Base-by-base conservation (phyloP, 1,140 invertebrate genomes). In the Drosophila nigromelanica region DNA sequence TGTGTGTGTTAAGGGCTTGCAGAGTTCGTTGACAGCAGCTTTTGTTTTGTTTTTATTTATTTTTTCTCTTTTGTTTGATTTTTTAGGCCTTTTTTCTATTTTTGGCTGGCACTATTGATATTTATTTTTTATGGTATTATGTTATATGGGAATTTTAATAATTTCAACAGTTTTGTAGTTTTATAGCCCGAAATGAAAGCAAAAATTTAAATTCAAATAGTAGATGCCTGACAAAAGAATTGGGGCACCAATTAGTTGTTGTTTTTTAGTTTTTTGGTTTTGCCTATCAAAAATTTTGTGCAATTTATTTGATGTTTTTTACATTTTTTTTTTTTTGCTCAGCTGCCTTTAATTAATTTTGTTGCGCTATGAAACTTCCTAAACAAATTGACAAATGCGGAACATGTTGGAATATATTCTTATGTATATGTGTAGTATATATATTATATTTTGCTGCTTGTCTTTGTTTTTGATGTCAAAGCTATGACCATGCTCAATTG, bases 271-370 rank as follows among this genome's bases (percentile, higher is more conserved):
- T 54, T 42, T 50, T 62, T 35, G 10, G 8, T 40, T 21, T 73
- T 55, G 63, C 47, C 35, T 61, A 68, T 73, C 35, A 69, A 56
- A 54, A 56, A 56, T n/a, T 35, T 69, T 78, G 76, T 72, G 83
- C 82, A 87, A 86, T 86, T 82, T 73, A 82, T 87, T 89, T 87
- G 78, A 82, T 87, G 76, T 86, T 74, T 58, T 50, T 60, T 63
- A 66, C 18, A 18, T 63, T 24, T 39, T 43, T 61, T 56, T 47
- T 14, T 43, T 72, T 64, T 35, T 33, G 62, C 54, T 74, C 45
- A 50, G 78, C 71, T 82, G 66, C 50, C 48, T 74, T 74, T 74
- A 70, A 74, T 74, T 74, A 70, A 70, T 74, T 51, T 74, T 39
- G 21, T 18, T 52, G 24, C 24, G 52, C 68, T 70, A 55, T 43